Evolutionary conservation across 2,888 invertebrate species (phyloP).

Genomic region (Phalera bucephala): DNA sequence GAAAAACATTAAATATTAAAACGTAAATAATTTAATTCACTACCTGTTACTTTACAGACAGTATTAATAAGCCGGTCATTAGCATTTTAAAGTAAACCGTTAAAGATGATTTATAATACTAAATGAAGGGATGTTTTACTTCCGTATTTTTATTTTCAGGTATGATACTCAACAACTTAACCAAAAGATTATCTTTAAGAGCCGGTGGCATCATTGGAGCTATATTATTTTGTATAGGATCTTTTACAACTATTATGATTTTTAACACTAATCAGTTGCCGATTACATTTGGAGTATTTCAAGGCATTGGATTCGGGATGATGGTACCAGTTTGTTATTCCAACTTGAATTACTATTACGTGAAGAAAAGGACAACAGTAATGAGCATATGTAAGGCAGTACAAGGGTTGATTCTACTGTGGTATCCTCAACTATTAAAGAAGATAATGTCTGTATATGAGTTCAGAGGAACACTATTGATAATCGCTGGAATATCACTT

Average conservation of each 20-base stretch:
- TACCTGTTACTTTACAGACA: too few relatives aligned
- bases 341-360: slow-evolving; percentile 85
- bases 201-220: slow-evolving; percentile 83
- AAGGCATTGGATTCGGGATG: slow-evolving; percentile 85
- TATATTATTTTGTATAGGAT: slow-evolving; percentile 72
- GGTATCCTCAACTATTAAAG: slow-evolving; percentile 82
- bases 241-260: slow-evolving; percentile 78
- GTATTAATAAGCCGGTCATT: too few relatives aligned
- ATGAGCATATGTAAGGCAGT: slow-evolving; percentile 85
- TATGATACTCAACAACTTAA: slow-evolving; percentile 80
- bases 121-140: too few relatives aligned
- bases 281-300: slow-evolving; percentile 79
- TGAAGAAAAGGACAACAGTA: slow-evolving; percentile 82
- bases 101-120: too few relatives aligned
- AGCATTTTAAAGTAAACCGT: too few relatives aligned
- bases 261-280: slow-evolving; percentile 81
- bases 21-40: too few relatives aligned
- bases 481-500: slow-evolving; percentile 83
- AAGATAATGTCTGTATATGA: slow-evolving; percentile 78
- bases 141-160: slow-evolving; percentile 67
- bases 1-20: too few relatives aligned
- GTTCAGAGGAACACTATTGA: slow-evolving; percentile 84
- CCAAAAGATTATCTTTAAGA: slow-evolving; percentile 79
- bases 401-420: slow-evolving; percentile 82
- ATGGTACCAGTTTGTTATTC: slow-evolving; percentile 85